Conservation (phyloP, 2,888 invertebrate genomes). For the Melanophora roralis region DNA sequence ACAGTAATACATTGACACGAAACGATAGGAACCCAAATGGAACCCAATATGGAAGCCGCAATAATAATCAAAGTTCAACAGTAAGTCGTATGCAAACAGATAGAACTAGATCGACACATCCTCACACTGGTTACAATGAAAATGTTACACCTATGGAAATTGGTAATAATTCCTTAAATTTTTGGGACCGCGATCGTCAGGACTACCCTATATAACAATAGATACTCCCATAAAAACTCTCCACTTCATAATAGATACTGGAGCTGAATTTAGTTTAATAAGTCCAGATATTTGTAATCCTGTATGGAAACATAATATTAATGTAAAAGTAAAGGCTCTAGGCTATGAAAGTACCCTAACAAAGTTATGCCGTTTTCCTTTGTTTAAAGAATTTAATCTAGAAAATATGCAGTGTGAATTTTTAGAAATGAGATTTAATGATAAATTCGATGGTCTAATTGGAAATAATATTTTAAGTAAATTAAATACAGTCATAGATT, state of each 20-base stretch:
- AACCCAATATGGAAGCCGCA: no score
- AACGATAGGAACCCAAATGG: no score
- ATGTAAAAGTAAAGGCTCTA: constrained; percentile 14
- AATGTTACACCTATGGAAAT: not conserved
- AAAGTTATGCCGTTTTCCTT: constrained; percentile 21
- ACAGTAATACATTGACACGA: no score
- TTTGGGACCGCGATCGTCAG: no score
- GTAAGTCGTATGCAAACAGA: no score
- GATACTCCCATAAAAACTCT: constrained; percentile 19
- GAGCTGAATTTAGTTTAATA: constrained; percentile 56
- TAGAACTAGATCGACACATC: no score
- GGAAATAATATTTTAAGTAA: constrained; percentile 17
- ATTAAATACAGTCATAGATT: constrained; percentile 5
- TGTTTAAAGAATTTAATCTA: not conserved
- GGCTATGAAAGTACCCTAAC: constrained; percentile 9
- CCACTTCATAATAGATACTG: constrained; percentile 57
- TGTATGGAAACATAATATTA: constrained; percentile 33
- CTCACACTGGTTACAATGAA: no score
- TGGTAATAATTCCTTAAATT: no score
- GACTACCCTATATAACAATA: constrained; percentile 16
- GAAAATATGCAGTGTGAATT: not conserved
- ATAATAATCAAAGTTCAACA: no score
- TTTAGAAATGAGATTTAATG: constrained; percentile 1
- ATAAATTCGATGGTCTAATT: constrained; percentile 1
- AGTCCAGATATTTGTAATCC: constrained; percentile 50